These are phyloP conservation scores for Brachystomella parvula DNA, from an alignment of 1,140 invertebrate species.

Conservation along the genomic window DNA sequence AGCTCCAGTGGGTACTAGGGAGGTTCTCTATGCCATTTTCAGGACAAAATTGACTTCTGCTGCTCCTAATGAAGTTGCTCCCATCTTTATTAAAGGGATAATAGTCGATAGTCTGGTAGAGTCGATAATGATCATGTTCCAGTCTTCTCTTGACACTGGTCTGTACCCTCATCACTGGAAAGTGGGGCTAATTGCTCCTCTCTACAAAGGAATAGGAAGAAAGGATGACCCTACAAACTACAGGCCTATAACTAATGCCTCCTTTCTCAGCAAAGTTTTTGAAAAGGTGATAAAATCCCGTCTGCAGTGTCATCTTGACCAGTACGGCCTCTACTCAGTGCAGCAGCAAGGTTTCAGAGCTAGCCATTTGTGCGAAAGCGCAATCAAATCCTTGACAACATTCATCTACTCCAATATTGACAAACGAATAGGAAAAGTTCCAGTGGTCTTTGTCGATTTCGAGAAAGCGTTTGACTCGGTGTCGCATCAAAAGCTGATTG, in stretches of 20 bases:
- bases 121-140: not conserved
- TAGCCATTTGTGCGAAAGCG: slow-evolving; percentile 1
- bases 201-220: slow-evolving; percentile 12
- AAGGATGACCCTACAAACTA: not conserved
- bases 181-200: not conserved
- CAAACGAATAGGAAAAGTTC: slow-evolving; percentile 6
- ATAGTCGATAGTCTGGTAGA: not conserved
- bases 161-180: not conserved
- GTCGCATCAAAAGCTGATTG: not conserved
- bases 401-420: not conserved
- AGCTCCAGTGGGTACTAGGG: no score
- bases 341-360: slow-evolving; percentile 13
- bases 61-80: no score
- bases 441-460: slow-evolving; percentile 15
- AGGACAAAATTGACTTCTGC: no score
- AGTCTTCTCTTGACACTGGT: not conserved
- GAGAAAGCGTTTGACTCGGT: slow-evolving; percentile 15
- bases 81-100: not conserved
- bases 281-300: slow-evolving; percentile 9
- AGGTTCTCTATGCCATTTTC: no score
- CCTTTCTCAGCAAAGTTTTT: slow-evolving; percentile 11
- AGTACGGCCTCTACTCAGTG: not conserved
- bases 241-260: slow-evolving; percentile 4
- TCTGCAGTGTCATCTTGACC: not conserved
- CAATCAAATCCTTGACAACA: not conserved